Base-by-base conservation (phyloP, 2,888 invertebrate genomes). In the Agrochola macilenta region DNA sequence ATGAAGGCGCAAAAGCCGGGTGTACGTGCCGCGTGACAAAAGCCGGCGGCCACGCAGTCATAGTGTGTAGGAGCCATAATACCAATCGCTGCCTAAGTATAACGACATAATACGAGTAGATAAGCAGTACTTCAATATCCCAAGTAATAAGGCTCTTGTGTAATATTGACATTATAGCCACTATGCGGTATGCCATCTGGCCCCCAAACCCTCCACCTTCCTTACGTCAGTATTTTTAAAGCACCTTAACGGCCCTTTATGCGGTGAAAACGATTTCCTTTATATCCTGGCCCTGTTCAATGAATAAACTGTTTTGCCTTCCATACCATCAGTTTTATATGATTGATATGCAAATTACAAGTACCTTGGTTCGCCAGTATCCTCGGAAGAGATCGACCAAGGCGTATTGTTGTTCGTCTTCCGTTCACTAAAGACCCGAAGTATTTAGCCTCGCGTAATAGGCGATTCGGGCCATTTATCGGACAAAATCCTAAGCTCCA, bases 181-280 rank as follows among this genome's bases (percentile, higher is more conserved):
- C 20, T 74, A 77, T 69, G 43, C 35, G 81, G 85, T 65, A 81
- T 85, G 23, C 71, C 83, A 82, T 63, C 65, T 74, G 85, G 64
- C 39, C 65, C 73, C 65, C 35, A 75, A 78, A 66, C 72, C 74
- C 82, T 82, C 76, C 57, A 74, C 73, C 73, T 77, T 79, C 63
- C 88, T 68, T 71, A 76, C 86, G 76, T 88, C 83, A 74, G 88
- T 79, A 83, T 77, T 86, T 88, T 82, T 83, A 85, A 84, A 85
- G 84, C 70, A 85, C 63, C 85, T 63, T 84, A 84, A 87, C 74
- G 78, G 58, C 74, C 64, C n/a, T 71, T 86, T 82, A 86, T 86
- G 71, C 69, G 86, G 78, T 72, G 86, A 76, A 86, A 82, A 83
- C 83, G 86, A 82, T 86, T 81, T 81, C 81, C 85, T 73, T 73